These are phyloP conservation scores for Acromyrmex charruanus DNA, from an alignment of 1,140 invertebrate genomes.

Conservation along the genomic window DNA sequence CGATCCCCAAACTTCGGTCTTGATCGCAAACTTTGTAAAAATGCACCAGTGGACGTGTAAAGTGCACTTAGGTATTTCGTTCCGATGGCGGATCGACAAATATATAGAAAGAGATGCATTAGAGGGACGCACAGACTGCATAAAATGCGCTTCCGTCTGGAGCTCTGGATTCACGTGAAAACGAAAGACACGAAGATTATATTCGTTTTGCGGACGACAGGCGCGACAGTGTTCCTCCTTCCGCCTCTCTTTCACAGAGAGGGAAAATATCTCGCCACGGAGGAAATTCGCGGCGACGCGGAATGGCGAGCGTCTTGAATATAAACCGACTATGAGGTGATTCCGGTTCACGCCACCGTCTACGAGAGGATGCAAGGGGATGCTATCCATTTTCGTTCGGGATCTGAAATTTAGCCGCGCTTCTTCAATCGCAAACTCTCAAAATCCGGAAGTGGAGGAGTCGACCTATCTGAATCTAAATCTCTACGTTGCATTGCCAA, in stretches of 20 bases:
- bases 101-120: not conserved
- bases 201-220: constrained; percentile 44
- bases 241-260: not conserved
- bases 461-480: constrained; percentile 41
- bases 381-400: constrained; percentile 43
- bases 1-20: constrained; percentile 31
- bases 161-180: not conserved
- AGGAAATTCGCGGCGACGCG: constrained; percentile 32
- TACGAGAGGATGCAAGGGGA: not conserved
- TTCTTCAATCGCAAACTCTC: constrained; percentile 27
- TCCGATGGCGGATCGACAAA: constrained; percentile 3
- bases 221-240: not conserved
- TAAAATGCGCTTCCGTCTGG: not conserved
- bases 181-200: constrained; percentile 32
- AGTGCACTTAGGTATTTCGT: constrained; percentile 18
- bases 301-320: constrained; percentile 50
- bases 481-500: constrained; percentile 24
- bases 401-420: constrained; percentile 53
- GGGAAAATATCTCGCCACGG: constrained; percentile 37
- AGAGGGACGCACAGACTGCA: not conserved
- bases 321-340: constrained; percentile 35
- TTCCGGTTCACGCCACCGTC: not conserved
- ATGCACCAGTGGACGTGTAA: not conserved
- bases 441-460: constrained; percentile 36
- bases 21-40: constrained; percentile 44